Evolutionary conservation across 2,797 vertebrate genomes (phyloP).

Genomic region (Nasua narica): DNA sequence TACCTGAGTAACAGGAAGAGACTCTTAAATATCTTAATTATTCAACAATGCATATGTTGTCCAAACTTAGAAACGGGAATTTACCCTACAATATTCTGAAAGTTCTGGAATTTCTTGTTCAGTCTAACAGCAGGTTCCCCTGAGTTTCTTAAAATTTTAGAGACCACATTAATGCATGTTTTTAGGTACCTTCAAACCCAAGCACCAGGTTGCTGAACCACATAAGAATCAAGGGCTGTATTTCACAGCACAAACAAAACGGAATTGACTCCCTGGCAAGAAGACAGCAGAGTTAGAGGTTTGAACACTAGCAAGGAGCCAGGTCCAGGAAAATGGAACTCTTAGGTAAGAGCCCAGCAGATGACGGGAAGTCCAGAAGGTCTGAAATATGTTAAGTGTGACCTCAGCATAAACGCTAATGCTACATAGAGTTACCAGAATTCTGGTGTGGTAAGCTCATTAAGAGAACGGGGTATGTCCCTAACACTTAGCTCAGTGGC

Average conservation of each 20-base stretch:
- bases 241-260: neutral
- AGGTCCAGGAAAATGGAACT: neutral
- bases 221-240: neutral
- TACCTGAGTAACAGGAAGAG: neutral
- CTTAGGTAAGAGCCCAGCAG: neutral
- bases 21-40: neutral
- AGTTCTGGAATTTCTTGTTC: neutral
- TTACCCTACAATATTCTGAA: neutral
- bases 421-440: neutral
- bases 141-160: constrained; percentile 14
- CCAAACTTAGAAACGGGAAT: neutral
- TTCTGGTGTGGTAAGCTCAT: neutral
- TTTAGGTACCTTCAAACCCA: constrained; percentile 3
- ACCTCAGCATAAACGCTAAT: neutral
- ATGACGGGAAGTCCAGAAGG: neutral
- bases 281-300: neutral
- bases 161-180: neutral
- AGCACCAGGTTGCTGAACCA: neutral
- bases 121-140: neutral
- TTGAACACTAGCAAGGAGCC: neutral
- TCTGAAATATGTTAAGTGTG: neutral
- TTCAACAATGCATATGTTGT: neutral
- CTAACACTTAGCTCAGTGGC: neutral
- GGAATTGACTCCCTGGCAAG: neutral
- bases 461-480: neutral